Evolutionary conservation across 2,797 vertebrate species (phyloP), one percentile per base, ranked within the genome.

Genomic region (Gymnocypris eckloni): DNA sequence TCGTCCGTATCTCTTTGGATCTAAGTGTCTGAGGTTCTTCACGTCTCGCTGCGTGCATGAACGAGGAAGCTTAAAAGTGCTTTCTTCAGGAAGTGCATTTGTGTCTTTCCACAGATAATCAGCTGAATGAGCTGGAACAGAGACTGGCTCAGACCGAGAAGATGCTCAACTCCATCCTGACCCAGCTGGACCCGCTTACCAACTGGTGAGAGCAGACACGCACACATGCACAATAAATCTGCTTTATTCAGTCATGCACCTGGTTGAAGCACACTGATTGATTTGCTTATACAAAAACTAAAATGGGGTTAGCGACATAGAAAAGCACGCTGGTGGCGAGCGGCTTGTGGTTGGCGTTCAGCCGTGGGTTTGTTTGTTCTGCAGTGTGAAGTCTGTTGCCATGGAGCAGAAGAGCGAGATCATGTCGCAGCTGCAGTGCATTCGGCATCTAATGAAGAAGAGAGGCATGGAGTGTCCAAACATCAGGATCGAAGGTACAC

Each of bases 381-480:
- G 84, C 85, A 98, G 97, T 84, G 96, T 98, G 82, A 97, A 95
- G 90, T 95, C 96, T 0, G 95, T 98, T 91, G 97, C 97, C 39
- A 95, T 95, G 92, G 97, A 97, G 43, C 97, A 98, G 92, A 97
- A 97, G 89, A 96, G 96, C 71, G 97, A 98, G 95, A 97, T 98
- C 90, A 97, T 98, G 97, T 95, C 94, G 50, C 97, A 97, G 54
- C 96, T 98, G 25, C 95, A 97, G 64, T 97, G 96, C 83, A 98
- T 98, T 90, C 95, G 96, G 15, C 93, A 93, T 84, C 90, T 98
- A 91, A 97, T 98, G 97, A 98, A 97, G 92, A 96, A 97, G 93
- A 96, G 96, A 91, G 97, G 97, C 75, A 96, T 98, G 95, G 96
- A 97, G 90, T 97, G 94, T 84, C 94, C 96, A 0, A 93, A 94